Evolutionary conservation across 2,113 vertebrate species (phyloP).

Genomic region (Micronycteris hirsuta): DNA sequence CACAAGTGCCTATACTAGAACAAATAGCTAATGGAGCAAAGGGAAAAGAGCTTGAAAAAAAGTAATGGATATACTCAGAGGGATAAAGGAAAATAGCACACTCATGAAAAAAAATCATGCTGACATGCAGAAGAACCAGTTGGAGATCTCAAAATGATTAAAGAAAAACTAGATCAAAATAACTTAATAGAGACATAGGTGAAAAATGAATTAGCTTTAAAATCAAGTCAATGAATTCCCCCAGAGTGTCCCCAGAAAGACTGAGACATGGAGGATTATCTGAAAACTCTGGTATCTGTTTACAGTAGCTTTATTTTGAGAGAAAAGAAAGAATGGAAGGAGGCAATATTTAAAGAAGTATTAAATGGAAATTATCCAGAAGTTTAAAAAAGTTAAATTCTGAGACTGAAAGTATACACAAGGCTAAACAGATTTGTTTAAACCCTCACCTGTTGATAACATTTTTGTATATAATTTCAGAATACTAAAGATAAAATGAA

Average conservation of each 20-base stretch:
- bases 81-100: not conserved
- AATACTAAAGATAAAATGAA: not conserved
- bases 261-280: not conserved
- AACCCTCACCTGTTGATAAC: not conserved
- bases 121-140: not conserved
- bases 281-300: not conserved
- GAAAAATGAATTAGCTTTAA: not conserved
- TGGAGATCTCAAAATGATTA: not conserved
- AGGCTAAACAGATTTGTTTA: not conserved
- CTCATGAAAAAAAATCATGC: not conserved
- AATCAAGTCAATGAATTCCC: not conserved
- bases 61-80: not conserved
- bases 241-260: not conserved
- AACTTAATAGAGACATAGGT: not conserved
- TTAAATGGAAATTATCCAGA: not conserved
- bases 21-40: not conserved
- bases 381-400: not conserved
- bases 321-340: not conserved
- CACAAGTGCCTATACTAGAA: not conserved
- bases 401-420: not conserved
- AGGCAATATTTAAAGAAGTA: not conserved
- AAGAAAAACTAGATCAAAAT: not conserved
- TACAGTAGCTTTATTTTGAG: not conserved
- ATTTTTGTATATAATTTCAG: not conserved
- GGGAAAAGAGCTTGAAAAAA: not conserved